Base-by-base conservation (phyloP, 2,888 invertebrate genomes). In the Campoplex nolae region DNA sequence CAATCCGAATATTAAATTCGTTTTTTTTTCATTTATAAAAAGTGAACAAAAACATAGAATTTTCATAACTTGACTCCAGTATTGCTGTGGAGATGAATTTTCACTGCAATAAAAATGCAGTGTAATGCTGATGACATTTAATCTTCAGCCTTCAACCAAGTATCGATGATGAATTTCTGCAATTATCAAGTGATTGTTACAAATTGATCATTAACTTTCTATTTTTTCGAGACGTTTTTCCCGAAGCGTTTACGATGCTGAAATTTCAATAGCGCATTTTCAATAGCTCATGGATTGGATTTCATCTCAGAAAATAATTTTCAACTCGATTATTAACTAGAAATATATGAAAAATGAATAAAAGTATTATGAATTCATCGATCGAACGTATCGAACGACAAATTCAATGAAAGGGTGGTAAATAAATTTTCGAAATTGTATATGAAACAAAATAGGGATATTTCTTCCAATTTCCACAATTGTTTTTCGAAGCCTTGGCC, bases 401-500 rank as follows among this genome's bases (percentile, higher is more conserved):
- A 38, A 6, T 38, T 38, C 6, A 38, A 38, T 38, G 6, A 6
- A 38, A 6, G 6, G 38, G 2, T 38, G 38, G 6, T 16, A 16
- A 16, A 8, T 62, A 1, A 32, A 32, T 32, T 16, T 11, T 13
- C 0, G 32, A 62, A 62, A 62, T 32, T 45, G 7, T 7, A 38
- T 35, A 51, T 67, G 28, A 23, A 48, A 16, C n/a, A 13, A 38
- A 51, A 48, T 8, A 28, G 28, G 51, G 32, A 74, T 82, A 45
- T 13, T 32, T 13, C 32, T 76, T 71, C 62, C 28, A 23, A 23
- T 23, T 42, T 65, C 75, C 58, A 45, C 74, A 68, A 83, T 83
- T 67, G 71, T 86, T 83, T 80, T 77, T 80, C 48, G 76, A 67
- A 80, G 76, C 79, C 71, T 80, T 76, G 79, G 83, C 83, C 73